Percentiles rank a stretch among this genome's conserved stretches.
Conservation (phyloP, 2,797 vertebrate species). For the Cossypha dichroa region DNA sequence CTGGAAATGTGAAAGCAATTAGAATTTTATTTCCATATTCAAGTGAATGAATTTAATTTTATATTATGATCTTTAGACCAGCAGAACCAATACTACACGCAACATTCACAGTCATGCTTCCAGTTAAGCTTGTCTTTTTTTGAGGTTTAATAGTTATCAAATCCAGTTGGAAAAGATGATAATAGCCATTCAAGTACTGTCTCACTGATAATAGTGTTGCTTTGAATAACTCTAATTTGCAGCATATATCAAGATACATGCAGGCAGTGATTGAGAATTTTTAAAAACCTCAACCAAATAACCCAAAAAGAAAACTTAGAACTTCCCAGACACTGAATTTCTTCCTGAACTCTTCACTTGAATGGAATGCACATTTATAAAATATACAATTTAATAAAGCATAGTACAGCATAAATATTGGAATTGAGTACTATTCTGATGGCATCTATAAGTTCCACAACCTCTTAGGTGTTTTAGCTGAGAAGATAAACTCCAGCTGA, state of each 20-base stretch:
- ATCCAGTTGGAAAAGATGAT: neutral
- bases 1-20: neutral
- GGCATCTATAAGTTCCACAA: rapidly evolving
- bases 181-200: neutral
- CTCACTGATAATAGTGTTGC: neutral
- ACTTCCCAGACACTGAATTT: neutral
- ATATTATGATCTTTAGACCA: neutral
- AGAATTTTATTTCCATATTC: neutral
- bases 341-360: neutral
- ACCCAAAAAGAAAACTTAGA: neutral
- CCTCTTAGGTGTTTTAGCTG: neutral
- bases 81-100: neutral
- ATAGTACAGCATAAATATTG: neutral
- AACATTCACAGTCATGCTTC: neutral
- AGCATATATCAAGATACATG: neutral
- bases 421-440: neutral
- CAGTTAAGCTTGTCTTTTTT: neutral
- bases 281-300: neutral
- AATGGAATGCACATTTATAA: neutral
- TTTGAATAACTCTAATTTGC: neutral
- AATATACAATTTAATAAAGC: neutral
- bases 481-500: neutral
- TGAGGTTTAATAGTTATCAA: neutral
- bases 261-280: neutral
- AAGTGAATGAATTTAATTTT: neutral